Evolutionary conservation across 1,140 invertebrate genomes (phyloP).

Genomic region (Meloidogyne chitwoodi): DNA sequence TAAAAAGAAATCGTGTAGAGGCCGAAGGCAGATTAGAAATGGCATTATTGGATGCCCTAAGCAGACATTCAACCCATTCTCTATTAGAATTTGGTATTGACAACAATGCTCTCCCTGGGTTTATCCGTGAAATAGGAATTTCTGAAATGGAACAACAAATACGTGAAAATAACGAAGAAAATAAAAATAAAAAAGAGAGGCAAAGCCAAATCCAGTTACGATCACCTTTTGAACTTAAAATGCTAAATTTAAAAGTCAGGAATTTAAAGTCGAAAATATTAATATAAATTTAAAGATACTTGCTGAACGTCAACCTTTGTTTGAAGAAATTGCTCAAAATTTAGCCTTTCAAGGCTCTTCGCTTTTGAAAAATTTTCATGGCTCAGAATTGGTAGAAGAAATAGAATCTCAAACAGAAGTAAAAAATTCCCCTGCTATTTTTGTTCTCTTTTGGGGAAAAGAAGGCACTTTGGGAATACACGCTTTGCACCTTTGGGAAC

Average conservation of each 20-base stretch:
- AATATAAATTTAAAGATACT: neutral
- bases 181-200: neutral
- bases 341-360: neutral
- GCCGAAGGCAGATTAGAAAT: slow-evolving; percentile 20
- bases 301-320: slow-evolving; percentile 39
- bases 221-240: slow-evolving; percentile 36
- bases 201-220: neutral
- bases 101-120: slow-evolving; percentile 31
- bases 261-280: no score
- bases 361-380: slow-evolving; percentile 18
- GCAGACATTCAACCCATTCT: slow-evolving; percentile 29
- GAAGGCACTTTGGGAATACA: slow-evolving; percentile 34
- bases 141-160: slow-evolving; percentile 37
- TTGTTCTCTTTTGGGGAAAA: slow-evolving; percentile 38
- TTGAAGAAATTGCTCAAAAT: slow-evolving; percentile 17
- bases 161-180: slow-evolving; percentile 25
- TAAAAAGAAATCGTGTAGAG: neutral
- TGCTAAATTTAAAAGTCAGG: neutral
- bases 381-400: slow-evolving; percentile 18
- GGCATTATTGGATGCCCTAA: slow-evolving; percentile 38
- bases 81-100: slow-evolving; percentile 35
- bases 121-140: slow-evolving; percentile 35
- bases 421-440: slow-evolving; percentile 15
- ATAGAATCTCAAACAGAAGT: slow-evolving; percentile 13
- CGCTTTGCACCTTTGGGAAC: slow-evolving; percentile 30